A percentile compares a stretch with the other conserved stretches of the same genome.
phyloP scores from a whole-genome alignment of 2,888 invertebrate species.

The Seira sanloemensis region DNA sequence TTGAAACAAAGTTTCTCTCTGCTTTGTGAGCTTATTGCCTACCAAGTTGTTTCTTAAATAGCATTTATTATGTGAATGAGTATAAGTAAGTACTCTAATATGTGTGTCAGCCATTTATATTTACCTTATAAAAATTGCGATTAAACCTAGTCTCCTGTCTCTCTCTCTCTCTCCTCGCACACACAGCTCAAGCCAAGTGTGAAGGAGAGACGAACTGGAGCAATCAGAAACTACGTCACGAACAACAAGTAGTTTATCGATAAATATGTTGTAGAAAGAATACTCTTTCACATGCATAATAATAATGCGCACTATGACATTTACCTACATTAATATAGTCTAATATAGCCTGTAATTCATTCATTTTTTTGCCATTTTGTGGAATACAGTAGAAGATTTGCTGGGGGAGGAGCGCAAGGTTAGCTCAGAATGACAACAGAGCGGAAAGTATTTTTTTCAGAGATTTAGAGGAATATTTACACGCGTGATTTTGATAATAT shows the following conservation, averaged over 20 bases:
- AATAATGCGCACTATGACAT: not conserved
- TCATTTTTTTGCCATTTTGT: not conserved
- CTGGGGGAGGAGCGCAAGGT: not conserved
- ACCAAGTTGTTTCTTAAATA: not conserved
- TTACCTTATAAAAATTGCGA: conserved; percentile 11
- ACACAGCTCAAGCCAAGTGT: no score
- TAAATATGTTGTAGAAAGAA: not conserved
- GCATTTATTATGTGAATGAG: not conserved
- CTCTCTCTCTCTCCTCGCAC: not conserved
- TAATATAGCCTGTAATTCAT: not conserved
- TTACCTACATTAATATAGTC: no score
- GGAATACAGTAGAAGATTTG: not conserved
- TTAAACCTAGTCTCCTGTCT: conserved; percentile 14
- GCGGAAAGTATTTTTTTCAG: not conserved
- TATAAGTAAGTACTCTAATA: not conserved
- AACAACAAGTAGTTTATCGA: conserved; percentile 20
- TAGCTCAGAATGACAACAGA: no score
- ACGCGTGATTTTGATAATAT: conserved; percentile 19
- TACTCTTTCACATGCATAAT: not conserved
- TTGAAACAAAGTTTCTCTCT: conserved; percentile 9
- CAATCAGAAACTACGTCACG: conserved; percentile 12
- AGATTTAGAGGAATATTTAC: conserved; percentile 9
- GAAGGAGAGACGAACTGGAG: not conserved
- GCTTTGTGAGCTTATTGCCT: conserved; percentile 9
- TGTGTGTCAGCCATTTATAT: conserved; percentile 6